phyloP scores from a whole-genome alignment of 35 echinoderm and acorn worm species.

The Antedon bifida region DNA sequence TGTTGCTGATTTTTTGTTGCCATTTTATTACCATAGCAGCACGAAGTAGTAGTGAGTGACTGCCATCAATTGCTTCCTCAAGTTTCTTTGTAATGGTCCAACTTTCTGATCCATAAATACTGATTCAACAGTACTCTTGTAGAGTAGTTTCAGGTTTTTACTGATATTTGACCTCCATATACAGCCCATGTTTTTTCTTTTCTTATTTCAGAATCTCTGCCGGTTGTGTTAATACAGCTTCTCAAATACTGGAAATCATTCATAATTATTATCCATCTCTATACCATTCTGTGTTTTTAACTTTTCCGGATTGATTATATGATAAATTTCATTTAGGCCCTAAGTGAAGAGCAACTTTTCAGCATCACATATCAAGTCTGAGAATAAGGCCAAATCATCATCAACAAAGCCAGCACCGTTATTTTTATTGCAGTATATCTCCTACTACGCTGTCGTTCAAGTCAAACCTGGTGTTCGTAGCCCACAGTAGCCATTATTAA shows the following conservation, averaged over 20 bases:
- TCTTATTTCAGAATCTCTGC: background rate
- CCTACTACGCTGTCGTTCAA: too few relatives aligned
- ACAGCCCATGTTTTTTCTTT: background rate
- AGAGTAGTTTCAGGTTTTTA: background rate
- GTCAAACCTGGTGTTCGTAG: too few relatives aligned
- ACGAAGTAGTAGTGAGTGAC: background rate
- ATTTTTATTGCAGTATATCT: too few relatives aligned
- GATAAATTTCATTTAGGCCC: too few relatives aligned
- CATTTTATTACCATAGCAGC: background rate
- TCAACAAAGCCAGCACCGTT: too few relatives aligned
- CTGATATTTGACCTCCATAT: background rate
- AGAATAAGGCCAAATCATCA: too few relatives aligned
- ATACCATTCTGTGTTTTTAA: too few relatives aligned
- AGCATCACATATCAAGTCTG: too few relatives aligned
- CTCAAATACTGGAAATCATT: background rate
- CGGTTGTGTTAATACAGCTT: background rate
- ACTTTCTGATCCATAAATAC: background rate
- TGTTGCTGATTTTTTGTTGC: background rate
- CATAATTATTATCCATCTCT: background rate
- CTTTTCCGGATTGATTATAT: too few relatives aligned
- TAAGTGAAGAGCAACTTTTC: too few relatives aligned
- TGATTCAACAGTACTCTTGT: background rate
- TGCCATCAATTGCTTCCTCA: background rate
- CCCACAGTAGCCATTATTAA: too few relatives aligned
- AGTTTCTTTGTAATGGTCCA: background rate